Percentiles rank a stretch among this genome's conserved stretches.
Evolutionary conservation across 2,888 invertebrate species (phyloP).

Genomic region (Norana najaformis): DNA sequence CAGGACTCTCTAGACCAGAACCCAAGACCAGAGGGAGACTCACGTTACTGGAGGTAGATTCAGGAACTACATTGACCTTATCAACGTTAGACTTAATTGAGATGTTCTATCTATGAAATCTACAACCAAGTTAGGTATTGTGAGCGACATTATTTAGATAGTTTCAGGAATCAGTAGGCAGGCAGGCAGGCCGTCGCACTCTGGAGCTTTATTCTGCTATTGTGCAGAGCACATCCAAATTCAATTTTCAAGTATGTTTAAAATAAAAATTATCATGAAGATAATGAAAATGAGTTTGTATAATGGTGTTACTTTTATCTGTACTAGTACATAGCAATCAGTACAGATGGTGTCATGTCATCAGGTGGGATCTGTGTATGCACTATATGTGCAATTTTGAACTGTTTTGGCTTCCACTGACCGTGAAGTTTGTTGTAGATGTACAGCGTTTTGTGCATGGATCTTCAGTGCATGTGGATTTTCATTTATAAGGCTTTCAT

Average conservation of each 20-base stretch:
- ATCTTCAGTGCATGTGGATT: not conserved
- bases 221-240: not conserved
- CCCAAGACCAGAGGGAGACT: constrained; percentile 13
- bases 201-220: not conserved
- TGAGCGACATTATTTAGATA: too few species aligned
- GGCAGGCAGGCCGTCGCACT: not conserved
- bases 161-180: too few species aligned
- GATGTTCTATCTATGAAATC: too few species aligned
- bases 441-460: not conserved
- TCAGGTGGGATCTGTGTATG: not conserved
- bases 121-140: too few species aligned
- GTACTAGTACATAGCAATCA: not conserved
- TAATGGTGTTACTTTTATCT: not conserved
- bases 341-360: not conserved
- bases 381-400: too few species aligned
- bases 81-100: too few species aligned
- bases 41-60: too few species aligned
- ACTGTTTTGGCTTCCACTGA: too few species aligned
- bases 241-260: not conserved
- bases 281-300: not conserved
- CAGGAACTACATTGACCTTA: too few species aligned
- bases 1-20: not conserved
- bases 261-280: not conserved
- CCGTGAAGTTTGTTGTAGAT: too few species aligned
- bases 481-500: not conserved